Conservation (phyloP, 2,113 vertebrate genomes). For the Gymnocephalus cernua region DNA sequence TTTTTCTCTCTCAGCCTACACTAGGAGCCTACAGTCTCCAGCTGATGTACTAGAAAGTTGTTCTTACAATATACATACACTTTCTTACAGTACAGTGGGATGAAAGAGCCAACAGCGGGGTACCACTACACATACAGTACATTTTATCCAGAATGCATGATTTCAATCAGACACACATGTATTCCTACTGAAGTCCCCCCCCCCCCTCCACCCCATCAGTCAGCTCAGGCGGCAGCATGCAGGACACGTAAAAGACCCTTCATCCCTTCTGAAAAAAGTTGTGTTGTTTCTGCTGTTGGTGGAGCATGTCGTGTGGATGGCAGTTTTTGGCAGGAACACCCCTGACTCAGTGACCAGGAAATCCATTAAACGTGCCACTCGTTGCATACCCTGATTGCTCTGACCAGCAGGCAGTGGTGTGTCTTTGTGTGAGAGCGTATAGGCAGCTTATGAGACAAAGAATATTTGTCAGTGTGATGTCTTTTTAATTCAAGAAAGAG, state of each 20-base stretch:
- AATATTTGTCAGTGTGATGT: background rate
- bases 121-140: too few relatives aligned
- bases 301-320: constrained; percentile 39
- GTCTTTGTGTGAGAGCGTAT: background rate
- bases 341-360: constrained; percentile 35
- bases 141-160: too few relatives aligned
- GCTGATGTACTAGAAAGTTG: constrained; percentile 74
- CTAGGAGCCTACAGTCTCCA: constrained; percentile 55
- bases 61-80: constrained; percentile 62
- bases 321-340: constrained; percentile 29
- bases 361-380: constrained; percentile 41
- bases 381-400: background rate
- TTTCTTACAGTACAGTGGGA: constrained; percentile 70
- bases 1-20: constrained; percentile 26
- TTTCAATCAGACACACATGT: too few relatives aligned
- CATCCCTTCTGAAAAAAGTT: constrained; percentile 1
- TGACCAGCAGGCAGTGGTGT: background rate
- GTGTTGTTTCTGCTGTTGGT: constrained; percentile 19
- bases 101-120: constrained; percentile 31
- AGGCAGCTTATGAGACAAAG: background rate
- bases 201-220: background rate
- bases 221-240: background rate
- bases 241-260: constrained; percentile 20
- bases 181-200: too few relatives aligned
- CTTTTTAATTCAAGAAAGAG: background rate